Evolutionary conservation across 2,797 vertebrate species (phyloP).

Genomic region (Cyclopterus lumpus): DNA sequence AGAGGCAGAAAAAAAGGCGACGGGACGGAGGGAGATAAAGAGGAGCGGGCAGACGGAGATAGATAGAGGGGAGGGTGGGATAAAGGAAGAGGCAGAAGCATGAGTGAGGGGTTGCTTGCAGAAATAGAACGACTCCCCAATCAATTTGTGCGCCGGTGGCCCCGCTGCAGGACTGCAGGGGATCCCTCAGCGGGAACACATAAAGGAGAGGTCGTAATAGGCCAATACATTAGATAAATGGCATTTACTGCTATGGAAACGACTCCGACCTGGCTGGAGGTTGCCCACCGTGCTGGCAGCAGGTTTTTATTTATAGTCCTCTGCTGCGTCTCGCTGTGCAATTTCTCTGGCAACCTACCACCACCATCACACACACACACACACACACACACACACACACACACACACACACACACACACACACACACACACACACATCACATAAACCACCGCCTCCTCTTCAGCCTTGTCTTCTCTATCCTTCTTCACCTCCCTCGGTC

Average conservation of each 20-base stretch:
- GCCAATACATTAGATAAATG: constrained; percentile 81
- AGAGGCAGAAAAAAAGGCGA: constrained; percentile 54
- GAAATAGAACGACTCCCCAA: constrained; percentile 79
- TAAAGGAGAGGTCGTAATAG: constrained; percentile 78
- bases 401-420: background rate
- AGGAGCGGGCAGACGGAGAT: constrained; percentile 43
- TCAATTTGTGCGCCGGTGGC: constrained; percentile 73
- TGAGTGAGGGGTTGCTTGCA: constrained; percentile 76
- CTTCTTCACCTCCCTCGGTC: constrained; percentile 44
- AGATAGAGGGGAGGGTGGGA: constrained; percentile 34
- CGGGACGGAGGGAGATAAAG: constrained; percentile 55
- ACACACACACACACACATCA: too few species aligned
- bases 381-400: background rate
- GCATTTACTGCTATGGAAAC: constrained; percentile 82
- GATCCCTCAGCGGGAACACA: constrained; percentile 77
- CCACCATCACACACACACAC: constrained; percentile 6
- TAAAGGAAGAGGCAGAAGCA: constrained; percentile 52
- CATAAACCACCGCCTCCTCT: background rate
- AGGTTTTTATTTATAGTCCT: constrained; percentile 78
- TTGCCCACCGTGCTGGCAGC: constrained; percentile 71
- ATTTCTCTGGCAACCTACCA: constrained; percentile 58
- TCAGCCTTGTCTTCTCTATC: constrained; percentile 26
- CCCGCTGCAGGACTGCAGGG: constrained; percentile 74
- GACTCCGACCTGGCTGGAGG: constrained; percentile 79
- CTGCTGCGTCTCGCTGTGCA: constrained; percentile 60